phyloP scores from a whole-genome alignment of 2,113 vertebrate genomes.

The Anarhynchus alexandrinus region DNA sequence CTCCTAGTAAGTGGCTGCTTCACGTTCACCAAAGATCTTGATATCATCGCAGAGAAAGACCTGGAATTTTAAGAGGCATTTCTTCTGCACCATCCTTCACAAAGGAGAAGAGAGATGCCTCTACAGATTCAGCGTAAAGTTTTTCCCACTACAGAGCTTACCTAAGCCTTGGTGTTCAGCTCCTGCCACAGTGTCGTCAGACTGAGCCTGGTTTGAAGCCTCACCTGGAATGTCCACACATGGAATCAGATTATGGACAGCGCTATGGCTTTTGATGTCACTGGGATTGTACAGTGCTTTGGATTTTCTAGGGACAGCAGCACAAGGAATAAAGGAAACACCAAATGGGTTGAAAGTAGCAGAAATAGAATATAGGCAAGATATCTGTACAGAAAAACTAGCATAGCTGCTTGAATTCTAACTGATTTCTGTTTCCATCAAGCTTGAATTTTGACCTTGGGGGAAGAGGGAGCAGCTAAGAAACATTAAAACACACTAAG shows the following conservation, averaged over 20 bases:
- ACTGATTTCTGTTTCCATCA: not conserved
- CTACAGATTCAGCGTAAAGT: not conserved
- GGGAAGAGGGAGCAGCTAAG: not conserved
- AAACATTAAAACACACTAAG: not conserved
- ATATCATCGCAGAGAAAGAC: not conserved
- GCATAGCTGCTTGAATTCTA: not conserved
- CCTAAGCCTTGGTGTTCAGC: not conserved
- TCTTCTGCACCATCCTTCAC: not conserved
- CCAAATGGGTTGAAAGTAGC: not conserved
- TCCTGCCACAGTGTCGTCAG: not conserved
- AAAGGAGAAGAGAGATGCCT: not conserved
- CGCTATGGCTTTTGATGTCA: not conserved
- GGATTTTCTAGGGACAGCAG: not conserved
- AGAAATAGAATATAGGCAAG: not conserved
- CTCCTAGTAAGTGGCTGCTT: not conserved
- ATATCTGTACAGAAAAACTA: not conserved
- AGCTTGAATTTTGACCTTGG: not conserved
- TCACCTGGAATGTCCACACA: not conserved
- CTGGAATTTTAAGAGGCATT: not conserved
- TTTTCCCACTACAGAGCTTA: not conserved
- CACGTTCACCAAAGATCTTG: not conserved
- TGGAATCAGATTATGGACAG: not conserved
- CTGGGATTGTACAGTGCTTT: not conserved
- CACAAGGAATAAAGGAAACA: not conserved
- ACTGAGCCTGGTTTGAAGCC: not conserved